These are phyloP conservation scores for Sylvia atricapilla DNA, from an alignment of 2,113 vertebrate species.

Conservation along the genomic window DNA sequence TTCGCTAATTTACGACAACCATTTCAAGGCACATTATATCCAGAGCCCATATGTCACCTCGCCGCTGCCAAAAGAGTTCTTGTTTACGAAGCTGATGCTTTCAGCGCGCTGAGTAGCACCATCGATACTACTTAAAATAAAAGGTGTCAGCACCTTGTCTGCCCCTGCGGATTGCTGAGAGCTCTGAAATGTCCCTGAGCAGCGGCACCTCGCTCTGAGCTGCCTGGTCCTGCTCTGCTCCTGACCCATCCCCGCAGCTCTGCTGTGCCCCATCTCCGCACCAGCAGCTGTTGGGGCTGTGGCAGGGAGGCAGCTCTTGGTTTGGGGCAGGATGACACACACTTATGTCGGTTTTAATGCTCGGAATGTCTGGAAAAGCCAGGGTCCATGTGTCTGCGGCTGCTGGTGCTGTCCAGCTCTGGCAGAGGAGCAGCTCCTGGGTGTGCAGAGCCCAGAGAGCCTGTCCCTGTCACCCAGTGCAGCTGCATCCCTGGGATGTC, in stretches of 20 bases:
- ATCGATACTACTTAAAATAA: neutral
- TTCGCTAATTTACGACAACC: neutral
- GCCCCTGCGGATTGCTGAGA: neutral
- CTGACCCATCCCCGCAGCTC: neutral
- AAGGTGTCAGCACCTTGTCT: constrained; percentile 24
- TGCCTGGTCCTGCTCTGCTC: neutral
- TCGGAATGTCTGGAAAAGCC: neutral
- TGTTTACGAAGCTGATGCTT: constrained; percentile 25
- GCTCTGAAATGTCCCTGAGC: neutral
- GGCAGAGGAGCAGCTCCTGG: neutral
- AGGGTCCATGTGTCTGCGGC: fast-evolving
- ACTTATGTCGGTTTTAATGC: neutral
- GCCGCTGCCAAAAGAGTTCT: neutral
- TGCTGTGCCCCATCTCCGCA: fast-evolving
- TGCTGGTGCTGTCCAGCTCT: neutral
- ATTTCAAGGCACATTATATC: neutral
- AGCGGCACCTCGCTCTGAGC: neutral
- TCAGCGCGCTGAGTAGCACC: constrained; percentile 1
- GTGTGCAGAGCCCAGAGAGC: neutral
- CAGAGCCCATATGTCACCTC: constrained; percentile 22
- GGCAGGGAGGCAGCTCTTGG: neutral
- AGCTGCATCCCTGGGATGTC: fast-evolving
- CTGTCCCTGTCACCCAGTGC: neutral
- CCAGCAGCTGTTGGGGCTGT: fast-evolving
- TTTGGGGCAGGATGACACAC: neutral